A percentile compares a stretch with the other conserved stretches of the same genome.
Conservation (phyloP, 1,140 invertebrate species). For the Philopotamus ludificatus region DNA sequence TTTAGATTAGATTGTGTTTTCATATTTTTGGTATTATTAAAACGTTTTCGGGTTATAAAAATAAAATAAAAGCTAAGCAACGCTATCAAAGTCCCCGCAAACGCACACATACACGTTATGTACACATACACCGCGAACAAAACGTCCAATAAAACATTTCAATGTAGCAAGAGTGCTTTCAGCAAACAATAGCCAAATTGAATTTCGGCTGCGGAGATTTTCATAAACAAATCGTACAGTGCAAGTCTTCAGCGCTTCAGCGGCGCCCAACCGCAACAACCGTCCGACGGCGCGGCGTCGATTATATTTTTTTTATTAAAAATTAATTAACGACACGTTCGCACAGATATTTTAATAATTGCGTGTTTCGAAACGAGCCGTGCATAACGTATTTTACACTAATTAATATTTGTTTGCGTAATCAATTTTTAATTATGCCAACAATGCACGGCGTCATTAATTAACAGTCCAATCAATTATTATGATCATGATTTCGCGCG, state of each 20-base stretch:
- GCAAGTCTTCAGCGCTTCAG: neutral
- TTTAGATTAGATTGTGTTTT: too few species aligned
- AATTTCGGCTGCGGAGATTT: slow-evolving; percentile 33
- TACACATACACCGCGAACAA: neutral
- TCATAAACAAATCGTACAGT: slow-evolving; percentile 12
- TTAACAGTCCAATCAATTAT: slow-evolving; percentile 13
- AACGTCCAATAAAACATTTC: slow-evolving; percentile 35
- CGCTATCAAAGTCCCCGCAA: neutral
- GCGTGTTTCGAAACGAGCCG: neutral
- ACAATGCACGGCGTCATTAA: neutral
- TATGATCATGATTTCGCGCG: slow-evolving; percentile 2
- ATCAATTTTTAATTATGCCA: neutral
- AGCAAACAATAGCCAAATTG: slow-evolving; percentile 37
- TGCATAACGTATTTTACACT: neutral
- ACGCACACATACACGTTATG: too few species aligned
- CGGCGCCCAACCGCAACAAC: neutral
- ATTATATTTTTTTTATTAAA: too few species aligned
- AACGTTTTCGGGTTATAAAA: too few species aligned
- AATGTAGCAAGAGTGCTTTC: slow-evolving; percentile 28
- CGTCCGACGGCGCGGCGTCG: too few species aligned
- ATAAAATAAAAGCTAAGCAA: neutral
- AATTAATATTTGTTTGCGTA: neutral
- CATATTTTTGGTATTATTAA: too few species aligned
- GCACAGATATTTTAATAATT: too few species aligned
- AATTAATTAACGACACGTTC: too few species aligned